Conservation (phyloP, 2,888 invertebrate species). For the Tipula vernalis region DNA sequence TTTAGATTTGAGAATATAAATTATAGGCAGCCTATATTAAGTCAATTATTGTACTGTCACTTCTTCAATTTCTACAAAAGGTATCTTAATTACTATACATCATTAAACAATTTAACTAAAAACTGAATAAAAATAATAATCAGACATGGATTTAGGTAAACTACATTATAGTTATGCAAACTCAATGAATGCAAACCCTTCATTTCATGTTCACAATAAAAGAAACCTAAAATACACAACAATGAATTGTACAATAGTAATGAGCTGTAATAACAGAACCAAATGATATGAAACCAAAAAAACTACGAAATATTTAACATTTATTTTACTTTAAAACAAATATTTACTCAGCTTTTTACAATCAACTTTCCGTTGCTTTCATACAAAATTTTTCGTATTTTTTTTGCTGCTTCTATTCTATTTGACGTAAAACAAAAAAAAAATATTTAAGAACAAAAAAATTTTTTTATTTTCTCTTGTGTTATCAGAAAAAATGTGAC, state of each 20-base stretch:
- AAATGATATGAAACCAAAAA: neutral
- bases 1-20: no score
- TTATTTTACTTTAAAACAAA: conserved; percentile 4
- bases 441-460: neutral
- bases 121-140: no score
- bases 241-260: neutral
- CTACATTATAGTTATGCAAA: neutral
- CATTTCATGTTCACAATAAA: neutral
- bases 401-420: neutral
- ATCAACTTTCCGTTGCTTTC: neutral
- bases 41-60: no score
- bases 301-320: neutral
- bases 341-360: conserved; percentile 4
- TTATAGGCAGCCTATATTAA: no score
- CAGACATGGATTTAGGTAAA: no score
- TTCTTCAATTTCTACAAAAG: no score
- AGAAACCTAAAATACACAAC: neutral
- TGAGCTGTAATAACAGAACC: neutral
- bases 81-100: no score
- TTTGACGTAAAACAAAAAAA: neutral
- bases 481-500: neutral
- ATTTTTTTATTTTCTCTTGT: neutral
- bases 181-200: neutral
- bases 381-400: neutral
- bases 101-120: no score